Evolutionary conservation across 2,113 vertebrate genomes (phyloP), one percentile per base, ranked within the genome.

Genomic region (Peromyscus polionotus): DNA sequence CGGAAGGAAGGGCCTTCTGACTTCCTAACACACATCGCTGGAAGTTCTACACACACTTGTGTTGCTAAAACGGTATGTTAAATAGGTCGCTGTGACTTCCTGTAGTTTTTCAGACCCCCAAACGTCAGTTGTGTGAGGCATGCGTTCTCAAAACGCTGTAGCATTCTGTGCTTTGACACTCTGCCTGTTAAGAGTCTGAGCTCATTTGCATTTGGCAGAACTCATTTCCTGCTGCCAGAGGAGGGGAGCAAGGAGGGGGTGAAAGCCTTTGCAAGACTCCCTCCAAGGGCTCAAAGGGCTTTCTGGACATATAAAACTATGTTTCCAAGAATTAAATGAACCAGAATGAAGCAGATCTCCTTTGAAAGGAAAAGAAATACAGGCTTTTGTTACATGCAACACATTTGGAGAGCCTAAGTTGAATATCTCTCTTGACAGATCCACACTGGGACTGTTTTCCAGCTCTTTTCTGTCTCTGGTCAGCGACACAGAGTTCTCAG

Each of bases 201-300:
- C 89, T 96, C 94, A 97, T 98, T 98, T 98, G 97, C 97, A 96
- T 97, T 97, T 98, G 96, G 97, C 98, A 97, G 89, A 61, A 94
- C 94, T 88, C 75, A 94, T 94, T 98, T 98, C 97, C 98, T 98
- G 97, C 97, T 94, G 97, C 91, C 92, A 54, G 88, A 63, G 96
- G 84, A 92, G 72, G 91, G 77, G 94, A 70, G 92, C 31, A 5
- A 9, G 7, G 95, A 57, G 90, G 90, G 94, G 75, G 95, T 89
- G 91, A 95, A 97, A 94, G 95, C 73, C 96, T 96, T 96, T 65
- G 92, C 96, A 96, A 93, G 61, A 33, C 83, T 97, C 95, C 68
- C 86, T 97, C 96, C 85, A 95, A 97, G 95, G 94, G 96, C 96
- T 96, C 96, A 93, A 96, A 98, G 96, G 96, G 96, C 83, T 96